These are phyloP conservation scores for Melinaea marsaeus DNA, from an alignment of 2,888 invertebrate genomes.

Conservation along the genomic window DNA sequence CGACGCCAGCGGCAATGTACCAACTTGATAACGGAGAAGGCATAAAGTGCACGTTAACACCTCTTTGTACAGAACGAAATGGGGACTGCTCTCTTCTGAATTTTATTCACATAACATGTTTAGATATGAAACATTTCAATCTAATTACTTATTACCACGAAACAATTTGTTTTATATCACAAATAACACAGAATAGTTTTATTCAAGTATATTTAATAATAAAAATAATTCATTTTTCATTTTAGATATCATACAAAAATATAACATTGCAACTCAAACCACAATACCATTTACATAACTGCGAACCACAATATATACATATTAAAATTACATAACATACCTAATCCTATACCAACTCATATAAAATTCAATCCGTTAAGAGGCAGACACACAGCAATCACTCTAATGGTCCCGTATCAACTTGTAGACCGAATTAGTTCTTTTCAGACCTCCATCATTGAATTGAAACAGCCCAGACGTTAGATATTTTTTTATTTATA, in stretches of 20 bases:
- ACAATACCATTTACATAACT: not conserved
- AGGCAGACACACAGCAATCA: slow-evolving; percentile 66
- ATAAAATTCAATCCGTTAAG: slow-evolving; percentile 71
- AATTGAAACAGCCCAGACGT: slow-evolving; percentile 65
- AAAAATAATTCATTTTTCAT: too few species aligned
- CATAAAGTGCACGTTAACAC: slow-evolving; percentile 73
- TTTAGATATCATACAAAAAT: too few species aligned
- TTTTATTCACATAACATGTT: not conserved
- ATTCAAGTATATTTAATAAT: too few species aligned
- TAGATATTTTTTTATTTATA: slow-evolving; percentile 25
- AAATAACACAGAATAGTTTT: not conserved
- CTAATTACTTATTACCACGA: not conserved
- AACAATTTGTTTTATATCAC: not conserved
- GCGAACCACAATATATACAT: slow-evolving; percentile 22
- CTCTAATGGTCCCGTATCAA: slow-evolving; percentile 67
- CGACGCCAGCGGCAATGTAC: slow-evolving; percentile 64
- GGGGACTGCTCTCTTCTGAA: slow-evolving; percentile 48
- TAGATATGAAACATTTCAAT: slow-evolving; percentile 32
- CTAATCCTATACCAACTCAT: slow-evolving; percentile 31
- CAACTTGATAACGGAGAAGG: slow-evolving; percentile 64
- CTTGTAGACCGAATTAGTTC: slow-evolving; percentile 67
- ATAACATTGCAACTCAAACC: too few species aligned
- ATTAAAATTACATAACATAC: slow-evolving; percentile 24
- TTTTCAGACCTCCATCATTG: slow-evolving; percentile 67
- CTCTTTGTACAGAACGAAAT: slow-evolving; percentile 52